phyloP scores from a whole-genome alignment of 64 coral and sea anemone species.

The Montipora foliosa region DNA sequence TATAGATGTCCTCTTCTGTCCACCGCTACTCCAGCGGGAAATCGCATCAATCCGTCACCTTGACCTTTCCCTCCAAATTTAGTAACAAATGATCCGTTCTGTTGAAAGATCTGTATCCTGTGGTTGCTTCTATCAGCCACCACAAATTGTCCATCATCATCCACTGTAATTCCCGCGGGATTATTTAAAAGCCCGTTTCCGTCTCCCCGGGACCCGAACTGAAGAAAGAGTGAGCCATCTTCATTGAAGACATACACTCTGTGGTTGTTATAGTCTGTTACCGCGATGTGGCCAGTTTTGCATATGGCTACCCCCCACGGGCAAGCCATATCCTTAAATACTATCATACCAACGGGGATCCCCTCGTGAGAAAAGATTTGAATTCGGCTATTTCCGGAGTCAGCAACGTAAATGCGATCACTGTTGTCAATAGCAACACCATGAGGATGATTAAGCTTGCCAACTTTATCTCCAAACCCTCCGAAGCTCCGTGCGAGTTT shows the following conservation, averaged over 20 bases:
- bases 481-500: slow-evolving; percentile 61
- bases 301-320: slow-evolving; percentile 75
- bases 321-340: slow-evolving; percentile 27
- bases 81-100: slow-evolving; percentile 77
- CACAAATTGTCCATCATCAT: slow-evolving; percentile 71
- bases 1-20: slow-evolving; percentile 67
- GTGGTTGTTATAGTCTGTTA: slow-evolving; percentile 84
- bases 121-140: slow-evolving; percentile 83
- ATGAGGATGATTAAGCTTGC: slow-evolving; percentile 65
- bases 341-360: slow-evolving; percentile 51
- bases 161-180: slow-evolving; percentile 75
- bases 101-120: slow-evolving; percentile 82
- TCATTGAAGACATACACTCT: slow-evolving; percentile 62
- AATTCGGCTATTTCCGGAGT: slow-evolving; percentile 78
- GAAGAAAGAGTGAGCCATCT: slow-evolving; percentile 41
- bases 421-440: slow-evolving; percentile 63
- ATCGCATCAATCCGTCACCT: slow-evolving; percentile 76
- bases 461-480: slow-evolving; percentile 55
- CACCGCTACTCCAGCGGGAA: slow-evolving; percentile 80
- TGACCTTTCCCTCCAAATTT: slow-evolving; percentile 86
- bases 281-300: slow-evolving; percentile 44
- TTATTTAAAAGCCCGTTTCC: slow-evolving; percentile 74
- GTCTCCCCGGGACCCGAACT: slow-evolving; percentile 75
- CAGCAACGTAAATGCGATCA: slow-evolving; percentile 66
- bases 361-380: slow-evolving; percentile 81